These are phyloP conservation scores for Crematogaster levior DNA, from an alignment of 2,888 invertebrate genomes.

Conservation along the genomic window DNA sequence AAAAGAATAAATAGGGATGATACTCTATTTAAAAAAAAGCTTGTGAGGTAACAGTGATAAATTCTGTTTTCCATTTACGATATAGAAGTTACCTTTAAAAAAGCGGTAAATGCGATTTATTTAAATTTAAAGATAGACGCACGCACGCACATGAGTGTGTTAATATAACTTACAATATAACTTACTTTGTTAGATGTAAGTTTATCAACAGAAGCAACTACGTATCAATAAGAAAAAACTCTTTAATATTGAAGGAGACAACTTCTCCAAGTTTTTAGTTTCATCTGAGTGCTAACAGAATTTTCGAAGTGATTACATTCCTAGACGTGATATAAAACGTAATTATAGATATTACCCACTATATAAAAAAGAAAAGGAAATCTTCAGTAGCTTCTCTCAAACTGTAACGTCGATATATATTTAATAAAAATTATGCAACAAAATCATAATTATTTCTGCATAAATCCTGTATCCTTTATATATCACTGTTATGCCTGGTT, in stretches of 20 bases:
- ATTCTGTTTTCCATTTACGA: neutral
- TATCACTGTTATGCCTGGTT: neutral
- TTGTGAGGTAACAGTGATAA: neutral
- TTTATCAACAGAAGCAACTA: neutral
- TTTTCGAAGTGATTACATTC: constrained; percentile 16
- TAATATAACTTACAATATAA: neutral
- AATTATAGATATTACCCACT: neutral
- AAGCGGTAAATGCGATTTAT: neutral
- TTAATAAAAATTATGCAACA: neutral
- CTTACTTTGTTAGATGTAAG: no score
- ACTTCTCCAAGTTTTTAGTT: constrained; percentile 23
- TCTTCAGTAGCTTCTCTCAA: neutral
- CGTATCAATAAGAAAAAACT: neutral
- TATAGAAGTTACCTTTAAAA: neutral
- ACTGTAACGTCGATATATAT: neutral
- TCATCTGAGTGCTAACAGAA: constrained; percentile 14
- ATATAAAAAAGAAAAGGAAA: neutral
- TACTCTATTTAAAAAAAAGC: constrained; percentile 6
- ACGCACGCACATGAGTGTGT: no score
- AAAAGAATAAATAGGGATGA: neutral
- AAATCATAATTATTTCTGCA: neutral
- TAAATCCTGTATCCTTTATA: neutral
- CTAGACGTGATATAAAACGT: neutral
- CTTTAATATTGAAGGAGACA: constrained; percentile 25
- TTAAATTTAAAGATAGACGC: neutral